Conservation (phyloP, 2,797 vertebrate species). For the Protosalanx chinensis region DNA sequence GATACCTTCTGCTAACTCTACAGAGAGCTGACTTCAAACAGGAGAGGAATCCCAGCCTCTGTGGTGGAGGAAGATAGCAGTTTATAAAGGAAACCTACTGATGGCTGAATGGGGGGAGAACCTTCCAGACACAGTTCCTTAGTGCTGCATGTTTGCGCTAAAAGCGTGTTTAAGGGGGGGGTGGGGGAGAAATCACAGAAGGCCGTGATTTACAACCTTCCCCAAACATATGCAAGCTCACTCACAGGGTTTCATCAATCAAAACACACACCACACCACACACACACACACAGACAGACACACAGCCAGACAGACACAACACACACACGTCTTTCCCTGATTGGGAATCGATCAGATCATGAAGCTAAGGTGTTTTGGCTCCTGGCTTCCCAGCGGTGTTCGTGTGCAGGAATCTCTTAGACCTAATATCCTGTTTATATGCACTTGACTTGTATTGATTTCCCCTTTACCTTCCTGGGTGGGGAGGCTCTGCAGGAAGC, state of each 20-base stretch:
- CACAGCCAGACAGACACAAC: constrained; percentile 13
- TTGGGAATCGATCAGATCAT: constrained; percentile 26
- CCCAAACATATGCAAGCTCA: neutral
- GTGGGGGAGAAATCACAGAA: neutral
- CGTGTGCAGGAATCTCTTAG: constrained; percentile 43
- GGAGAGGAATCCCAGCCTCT: constrained; percentile 4
- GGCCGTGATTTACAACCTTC: neutral
- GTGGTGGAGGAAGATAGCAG: constrained; percentile 12
- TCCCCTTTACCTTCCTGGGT: constrained; percentile 41
- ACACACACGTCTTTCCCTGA: constrained; percentile 23
- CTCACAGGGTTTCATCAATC: constrained; percentile 4
- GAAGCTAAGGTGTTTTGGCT: neutral
- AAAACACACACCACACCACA: neutral
- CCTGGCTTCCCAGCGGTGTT: constrained; percentile 1
- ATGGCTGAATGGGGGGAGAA: constrained; percentile 11
- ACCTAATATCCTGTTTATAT: constrained; percentile 56
- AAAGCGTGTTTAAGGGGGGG: neutral
- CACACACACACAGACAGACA: constrained; percentile 10
- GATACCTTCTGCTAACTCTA: constrained; percentile 35
- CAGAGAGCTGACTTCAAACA: constrained; percentile 38
- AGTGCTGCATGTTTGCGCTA: neutral
- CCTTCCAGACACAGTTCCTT: neutral
- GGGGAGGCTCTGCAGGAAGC: constrained; percentile 22
- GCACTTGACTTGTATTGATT: constrained; percentile 61
- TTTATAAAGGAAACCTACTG: constrained; percentile 6